These are phyloP conservation scores for Lagria hirta DNA, from an alignment of 2,888 invertebrate genomes.

Conservation along the genomic window DNA sequence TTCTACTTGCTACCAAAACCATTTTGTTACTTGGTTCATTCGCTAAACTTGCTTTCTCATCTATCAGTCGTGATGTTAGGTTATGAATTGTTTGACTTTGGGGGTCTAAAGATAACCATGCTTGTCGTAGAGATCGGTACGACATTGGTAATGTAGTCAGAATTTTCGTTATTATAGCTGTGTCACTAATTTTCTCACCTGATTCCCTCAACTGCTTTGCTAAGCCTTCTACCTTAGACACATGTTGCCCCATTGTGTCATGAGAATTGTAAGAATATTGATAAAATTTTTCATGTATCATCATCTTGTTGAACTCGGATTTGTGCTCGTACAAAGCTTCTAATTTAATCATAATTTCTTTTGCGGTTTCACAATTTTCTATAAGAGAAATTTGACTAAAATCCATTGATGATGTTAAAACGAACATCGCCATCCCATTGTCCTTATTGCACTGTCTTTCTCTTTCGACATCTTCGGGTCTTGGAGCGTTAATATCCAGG, in stretches of 20 bases:
- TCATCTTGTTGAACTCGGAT: conserved; percentile 21
- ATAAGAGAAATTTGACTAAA: conserved; percentile 11
- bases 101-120: conserved; percentile 25
- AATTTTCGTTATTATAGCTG: conserved; percentile 21
- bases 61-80: conserved; percentile 24
- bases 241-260: conserved; percentile 30
- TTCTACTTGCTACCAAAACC: conserved; percentile 2
- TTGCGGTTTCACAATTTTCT: conserved; percentile 20
- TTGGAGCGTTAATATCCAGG: background rate
- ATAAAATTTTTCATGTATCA: conserved; percentile 1
- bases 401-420: conserved; percentile 12
- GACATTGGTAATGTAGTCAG: conserved; percentile 11
- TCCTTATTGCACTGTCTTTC: conserved; percentile 11
- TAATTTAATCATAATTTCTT: conserved; percentile 20
- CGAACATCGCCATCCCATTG: conserved; percentile 18
- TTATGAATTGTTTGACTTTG: conserved; percentile 26
- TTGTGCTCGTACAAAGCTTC: conserved; percentile 14
- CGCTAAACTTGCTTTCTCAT: conserved; percentile 24
- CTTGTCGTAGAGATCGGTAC: conserved; percentile 16
- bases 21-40: conserved; percentile 6
- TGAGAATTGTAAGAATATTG: conserved; percentile 18
- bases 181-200: conserved; percentile 14
- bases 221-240: conserved; percentile 32
- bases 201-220: conserved; percentile 19
- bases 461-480: background rate